Base-by-base conservation (phyloP, 1,140 invertebrate genomes). In the Cotesia typhae region DNA sequence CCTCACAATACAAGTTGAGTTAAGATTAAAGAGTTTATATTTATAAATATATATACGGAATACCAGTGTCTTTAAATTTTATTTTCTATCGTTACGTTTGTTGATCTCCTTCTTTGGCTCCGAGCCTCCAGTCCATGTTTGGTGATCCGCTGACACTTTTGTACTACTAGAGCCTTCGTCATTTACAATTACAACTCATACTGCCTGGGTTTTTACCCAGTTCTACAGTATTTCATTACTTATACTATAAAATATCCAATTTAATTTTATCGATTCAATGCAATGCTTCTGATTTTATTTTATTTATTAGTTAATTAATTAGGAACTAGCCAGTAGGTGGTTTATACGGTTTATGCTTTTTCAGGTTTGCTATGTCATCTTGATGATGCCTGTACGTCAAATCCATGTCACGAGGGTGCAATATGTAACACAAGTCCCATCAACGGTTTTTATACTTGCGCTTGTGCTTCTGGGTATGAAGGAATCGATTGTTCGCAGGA, bases 371-470 rank as follows among this genome's bases (percentile, higher is more conserved):
- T 98, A 0, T 99, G 97, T 79, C 97, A 99, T 82, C 87, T 99
- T 84, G 95, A 98, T 72, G 97, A 99, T 83, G 96, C 96, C 0
- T 99, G 97, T 83, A 95, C 94, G 0, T 96, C 94, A n/a, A 97
- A 96, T 87, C 97, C 97, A 0, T 99, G 97, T 82, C 95, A 97
- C 78, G 91, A 93, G 0, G 95, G 95, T 73, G 95, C 97, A 4
- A 95, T 95, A 75, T 99, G 97, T 81, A 95, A 98, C 83, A 98
- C 97, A 0, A 97, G 94, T 75, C 96, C 96, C 7, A 96, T 98
- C 75, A 96, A 97, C 80, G 96, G 97, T 0, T 95, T 94, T 4
- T 97, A 95, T 84, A 93, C 96, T 9, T 99, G 97, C 83, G 95
- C 94, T 7, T 99, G 97, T 82, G 94, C 95, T 17, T 92, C 91